phyloP scores from a whole-genome alignment of 2,797 vertebrate species.

The Pitangus sulphuratus region DNA sequence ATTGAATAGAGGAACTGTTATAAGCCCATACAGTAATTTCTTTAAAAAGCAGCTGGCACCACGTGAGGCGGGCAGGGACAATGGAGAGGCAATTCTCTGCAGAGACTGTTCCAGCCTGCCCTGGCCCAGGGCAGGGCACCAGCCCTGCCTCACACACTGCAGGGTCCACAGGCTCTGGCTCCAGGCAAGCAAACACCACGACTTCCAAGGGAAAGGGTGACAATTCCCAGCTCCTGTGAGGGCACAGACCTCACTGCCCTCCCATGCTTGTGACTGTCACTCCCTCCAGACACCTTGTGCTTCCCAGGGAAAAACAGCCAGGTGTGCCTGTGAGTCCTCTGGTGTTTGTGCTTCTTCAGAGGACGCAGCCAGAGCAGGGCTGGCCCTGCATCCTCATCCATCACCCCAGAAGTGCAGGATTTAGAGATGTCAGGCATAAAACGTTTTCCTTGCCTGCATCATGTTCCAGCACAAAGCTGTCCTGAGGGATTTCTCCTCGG shows the following conservation, averaged over 20 bases:
- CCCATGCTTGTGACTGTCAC: accelerated
- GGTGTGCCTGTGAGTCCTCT: neutral
- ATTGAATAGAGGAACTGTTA: neutral
- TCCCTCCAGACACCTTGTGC: neutral
- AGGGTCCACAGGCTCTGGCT: neutral
- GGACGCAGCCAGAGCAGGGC: neutral
- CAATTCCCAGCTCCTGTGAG: neutral
- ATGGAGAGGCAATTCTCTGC: neutral
- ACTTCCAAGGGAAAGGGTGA: neutral
- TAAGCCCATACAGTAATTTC: neutral
- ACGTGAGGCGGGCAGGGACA: neutral
- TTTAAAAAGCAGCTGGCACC: neutral
- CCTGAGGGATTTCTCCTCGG: neutral
- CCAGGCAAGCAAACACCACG: neutral
- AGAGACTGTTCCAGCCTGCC: neutral
- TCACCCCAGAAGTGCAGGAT: neutral
- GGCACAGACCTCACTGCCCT: accelerated
- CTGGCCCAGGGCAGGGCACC: neutral
- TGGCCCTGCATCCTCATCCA: neutral
- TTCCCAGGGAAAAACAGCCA: neutral
- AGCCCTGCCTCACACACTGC: accelerated
- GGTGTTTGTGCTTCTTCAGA: neutral
- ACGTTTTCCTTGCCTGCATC: neutral
- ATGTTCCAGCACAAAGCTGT: neutral
- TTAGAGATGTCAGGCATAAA: neutral